These are phyloP conservation scores for Carlito syrichta DNA, from an alignment of 2,113 vertebrate genomes.

Conservation along the genomic window DNA sequence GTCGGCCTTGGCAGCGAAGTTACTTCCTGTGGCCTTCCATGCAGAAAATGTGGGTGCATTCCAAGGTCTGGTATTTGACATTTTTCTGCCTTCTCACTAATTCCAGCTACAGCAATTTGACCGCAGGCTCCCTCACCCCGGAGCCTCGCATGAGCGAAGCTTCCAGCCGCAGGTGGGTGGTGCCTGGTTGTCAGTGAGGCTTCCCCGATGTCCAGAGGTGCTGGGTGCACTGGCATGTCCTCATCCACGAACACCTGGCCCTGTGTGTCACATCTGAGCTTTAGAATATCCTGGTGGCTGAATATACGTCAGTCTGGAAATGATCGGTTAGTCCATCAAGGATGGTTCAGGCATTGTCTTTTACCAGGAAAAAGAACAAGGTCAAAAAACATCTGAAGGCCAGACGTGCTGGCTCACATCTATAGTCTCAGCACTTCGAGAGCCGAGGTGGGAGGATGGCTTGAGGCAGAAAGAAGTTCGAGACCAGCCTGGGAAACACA, in stretches of 20 bases:
- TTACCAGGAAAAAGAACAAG: not conserved
- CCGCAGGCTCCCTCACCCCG: rapidly evolving
- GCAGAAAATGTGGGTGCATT: rapidly evolving
- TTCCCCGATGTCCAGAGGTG: not conserved
- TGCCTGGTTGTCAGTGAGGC: rapidly evolving
- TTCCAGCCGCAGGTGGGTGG: not conserved
- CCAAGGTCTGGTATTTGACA: rapidly evolving
- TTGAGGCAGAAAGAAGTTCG: too few relatives aligned
- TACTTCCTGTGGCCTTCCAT: not conserved
- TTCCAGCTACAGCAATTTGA: not conserved
- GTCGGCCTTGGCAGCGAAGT: rapidly evolving
- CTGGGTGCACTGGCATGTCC: too few relatives aligned
- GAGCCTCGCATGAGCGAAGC: rapidly evolving
- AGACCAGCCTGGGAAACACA: too few relatives aligned
- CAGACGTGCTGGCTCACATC: too few relatives aligned
- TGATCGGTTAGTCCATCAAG: rapidly evolving
- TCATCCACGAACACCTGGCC: too few relatives aligned
- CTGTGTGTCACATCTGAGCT: not conserved
- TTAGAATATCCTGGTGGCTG: not conserved
- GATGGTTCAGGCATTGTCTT: not conserved
- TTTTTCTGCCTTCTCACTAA: not conserved
- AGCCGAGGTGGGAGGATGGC: too few relatives aligned
- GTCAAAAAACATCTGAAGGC: not conserved
- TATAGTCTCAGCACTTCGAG: too few relatives aligned
- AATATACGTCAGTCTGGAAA: not conserved